Percentiles rank a stretch among this genome's conserved stretches.
Conservation (phyloP, 2,888 invertebrate genomes). For the Limnephilus lunatus region DNA sequence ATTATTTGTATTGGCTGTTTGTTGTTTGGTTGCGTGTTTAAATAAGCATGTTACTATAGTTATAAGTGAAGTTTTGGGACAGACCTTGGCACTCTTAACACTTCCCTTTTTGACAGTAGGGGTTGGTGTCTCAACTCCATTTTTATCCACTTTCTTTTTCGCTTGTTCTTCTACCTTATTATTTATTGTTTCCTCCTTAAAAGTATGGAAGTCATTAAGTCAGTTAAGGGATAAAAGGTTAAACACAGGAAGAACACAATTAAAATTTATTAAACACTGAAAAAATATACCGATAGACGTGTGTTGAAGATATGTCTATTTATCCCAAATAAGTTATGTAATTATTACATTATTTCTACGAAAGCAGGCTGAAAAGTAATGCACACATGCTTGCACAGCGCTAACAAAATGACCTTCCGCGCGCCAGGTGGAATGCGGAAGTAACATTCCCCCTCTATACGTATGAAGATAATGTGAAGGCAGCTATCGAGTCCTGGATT, state of each 20-base stretch:
- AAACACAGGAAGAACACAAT: not conserved
- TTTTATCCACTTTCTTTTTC: constrained; percentile 52
- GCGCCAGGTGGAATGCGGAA: too few species aligned
- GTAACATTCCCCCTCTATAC: too few species aligned
- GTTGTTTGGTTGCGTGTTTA: not conserved
- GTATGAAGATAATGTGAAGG: too few species aligned
- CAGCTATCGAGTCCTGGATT: too few species aligned
- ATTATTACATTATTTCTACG: too few species aligned
- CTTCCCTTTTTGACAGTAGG: constrained; percentile 61
- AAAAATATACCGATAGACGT: not conserved
- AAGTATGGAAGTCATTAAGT: not conserved
- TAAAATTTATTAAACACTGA: not conserved
- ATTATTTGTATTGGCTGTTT: not conserved
- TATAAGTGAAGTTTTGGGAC: not conserved
- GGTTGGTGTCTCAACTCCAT: constrained; percentile 68
- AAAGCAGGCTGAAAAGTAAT: too few species aligned
- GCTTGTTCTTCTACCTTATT: constrained; percentile 30
- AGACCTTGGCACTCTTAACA: constrained; percentile 56
- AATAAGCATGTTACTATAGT: not conserved
- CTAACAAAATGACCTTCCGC: too few species aligned
- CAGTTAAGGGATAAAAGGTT: not conserved
- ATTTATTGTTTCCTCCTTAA: constrained; percentile 41
- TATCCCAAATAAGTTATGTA: too few species aligned
- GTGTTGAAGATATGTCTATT: too few species aligned
- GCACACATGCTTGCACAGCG: too few species aligned